Percentiles rank a stretch among this genome's conserved stretches.
Conservation (phyloP, 2,888 invertebrate genomes). For the Lamellibrachia satsuma region DNA sequence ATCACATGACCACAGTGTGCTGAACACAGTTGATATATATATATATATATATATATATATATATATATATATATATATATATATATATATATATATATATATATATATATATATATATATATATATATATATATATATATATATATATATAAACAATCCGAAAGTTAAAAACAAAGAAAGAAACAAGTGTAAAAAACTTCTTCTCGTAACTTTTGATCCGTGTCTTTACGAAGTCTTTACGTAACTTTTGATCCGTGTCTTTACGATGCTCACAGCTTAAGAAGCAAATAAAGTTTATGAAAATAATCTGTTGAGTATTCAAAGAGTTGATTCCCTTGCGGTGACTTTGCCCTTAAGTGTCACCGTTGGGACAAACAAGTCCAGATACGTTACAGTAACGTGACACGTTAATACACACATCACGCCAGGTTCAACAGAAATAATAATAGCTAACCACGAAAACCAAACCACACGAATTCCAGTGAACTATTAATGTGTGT, state of each 20-base stretch:
- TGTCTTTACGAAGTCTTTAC: not conserved
- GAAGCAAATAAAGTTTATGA: not conserved
- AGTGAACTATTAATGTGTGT: not conserved
- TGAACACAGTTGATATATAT: no score
- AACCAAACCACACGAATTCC: not conserved
- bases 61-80: no score
- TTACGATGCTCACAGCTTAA: not conserved
- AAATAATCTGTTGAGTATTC: not conserved
- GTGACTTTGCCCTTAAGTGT: not conserved
- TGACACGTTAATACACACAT: not conserved
- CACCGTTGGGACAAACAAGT: not conserved
- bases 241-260: not conserved
- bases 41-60: no score
- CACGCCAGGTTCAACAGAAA: not conserved
- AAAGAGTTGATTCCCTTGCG: not conserved
- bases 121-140: no score
- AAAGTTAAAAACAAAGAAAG: not conserved
- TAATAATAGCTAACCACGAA: not conserved
- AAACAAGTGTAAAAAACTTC: not conserved
- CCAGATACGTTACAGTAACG: not conserved
- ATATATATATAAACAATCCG: not conserved
- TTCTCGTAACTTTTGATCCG: not conserved
- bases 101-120: no score
- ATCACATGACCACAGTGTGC: no score
- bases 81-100: no score